Evolutionary conservation across 2,113 vertebrate species (phyloP).

Genomic region (Nerophis lumbriciformis): DNA sequence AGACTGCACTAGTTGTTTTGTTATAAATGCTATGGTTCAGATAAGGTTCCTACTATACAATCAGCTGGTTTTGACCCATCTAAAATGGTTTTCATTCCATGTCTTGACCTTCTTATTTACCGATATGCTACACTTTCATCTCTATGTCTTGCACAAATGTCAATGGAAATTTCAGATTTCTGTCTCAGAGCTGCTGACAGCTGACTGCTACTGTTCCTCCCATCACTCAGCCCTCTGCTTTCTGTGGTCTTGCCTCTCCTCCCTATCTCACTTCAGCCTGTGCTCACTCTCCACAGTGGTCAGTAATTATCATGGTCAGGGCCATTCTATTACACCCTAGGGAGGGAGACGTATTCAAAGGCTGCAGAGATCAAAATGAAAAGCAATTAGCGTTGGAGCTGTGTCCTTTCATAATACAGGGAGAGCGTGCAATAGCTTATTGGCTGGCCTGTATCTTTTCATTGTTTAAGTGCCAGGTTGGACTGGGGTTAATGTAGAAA

Average conservation of each 20-base stretch:
- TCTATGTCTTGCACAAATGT: neutral
- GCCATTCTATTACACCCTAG: constrained; percentile 44
- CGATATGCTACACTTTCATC: neutral
- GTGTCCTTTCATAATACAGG: constrained; percentile 49
- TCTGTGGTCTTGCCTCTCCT: constrained; percentile 27
- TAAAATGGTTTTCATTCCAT: neutral
- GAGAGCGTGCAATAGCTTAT: constrained; percentile 27
- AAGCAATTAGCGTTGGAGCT: constrained; percentile 59
- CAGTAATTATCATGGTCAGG: constrained; percentile 58
- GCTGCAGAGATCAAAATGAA: constrained; percentile 60
- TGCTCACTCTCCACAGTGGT: constrained; percentile 23
- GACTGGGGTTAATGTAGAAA: constrained; percentile 36
- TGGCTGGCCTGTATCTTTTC: constrained; percentile 30
- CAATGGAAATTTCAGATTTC: neutral
- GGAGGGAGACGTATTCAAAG: constrained; percentile 56
- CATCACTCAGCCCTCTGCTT: constrained; percentile 11
- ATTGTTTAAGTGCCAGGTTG: constrained; percentile 15
- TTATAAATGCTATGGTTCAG: too few relatives aligned
- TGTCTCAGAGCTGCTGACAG: neutral
- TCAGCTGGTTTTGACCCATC: too few relatives aligned
- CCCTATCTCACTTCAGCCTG: neutral
- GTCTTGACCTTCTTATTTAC: neutral
- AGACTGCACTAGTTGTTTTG: too few relatives aligned
- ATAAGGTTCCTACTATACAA: too few relatives aligned
- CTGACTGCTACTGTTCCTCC: constrained; percentile 5